Evolutionary conservation across 2,113 vertebrate species (phyloP).

Genomic region (Desmodus rotundus): DNA sequence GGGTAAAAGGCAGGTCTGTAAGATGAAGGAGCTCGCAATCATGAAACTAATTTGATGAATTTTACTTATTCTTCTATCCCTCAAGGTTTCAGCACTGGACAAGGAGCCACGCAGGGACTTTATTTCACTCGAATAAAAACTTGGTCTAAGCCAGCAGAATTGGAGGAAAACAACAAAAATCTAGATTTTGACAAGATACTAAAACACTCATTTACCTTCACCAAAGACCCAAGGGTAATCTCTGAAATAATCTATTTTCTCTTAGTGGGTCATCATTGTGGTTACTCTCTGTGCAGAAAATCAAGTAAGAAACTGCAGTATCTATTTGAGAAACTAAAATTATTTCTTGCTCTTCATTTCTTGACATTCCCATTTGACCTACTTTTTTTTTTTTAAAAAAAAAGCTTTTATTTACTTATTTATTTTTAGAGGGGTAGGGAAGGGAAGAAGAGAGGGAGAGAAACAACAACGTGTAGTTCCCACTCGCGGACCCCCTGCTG

Average conservation of each 20-base stretch:
- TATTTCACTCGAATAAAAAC: conserved; percentile 37
- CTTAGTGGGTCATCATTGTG: background rate
- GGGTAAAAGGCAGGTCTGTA: background rate
- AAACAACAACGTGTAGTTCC: too few relatives aligned
- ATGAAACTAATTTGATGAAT: background rate
- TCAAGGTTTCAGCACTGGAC: background rate
- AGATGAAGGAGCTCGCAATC: background rate
- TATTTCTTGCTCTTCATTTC: background rate
- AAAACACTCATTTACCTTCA: background rate
- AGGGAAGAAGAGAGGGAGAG: too few relatives aligned
- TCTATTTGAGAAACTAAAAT: background rate
- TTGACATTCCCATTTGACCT: background rate
- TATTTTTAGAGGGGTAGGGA: too few relatives aligned
- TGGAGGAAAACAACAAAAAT: background rate
- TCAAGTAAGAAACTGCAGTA: background rate
- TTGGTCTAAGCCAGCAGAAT: background rate
- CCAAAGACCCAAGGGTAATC: background rate
- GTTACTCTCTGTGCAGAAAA: background rate
- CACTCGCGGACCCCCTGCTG: too few relatives aligned
- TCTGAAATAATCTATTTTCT: background rate
- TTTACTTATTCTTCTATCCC: background rate
- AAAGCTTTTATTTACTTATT: too few relatives aligned
- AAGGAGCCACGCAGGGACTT: background rate
- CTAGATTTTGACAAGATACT: background rate
- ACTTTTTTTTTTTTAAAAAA: too few relatives aligned